Base-by-base conservation (phyloP, 2,113 vertebrate genomes). In the Girardinichthys multiradiatus region DNA sequence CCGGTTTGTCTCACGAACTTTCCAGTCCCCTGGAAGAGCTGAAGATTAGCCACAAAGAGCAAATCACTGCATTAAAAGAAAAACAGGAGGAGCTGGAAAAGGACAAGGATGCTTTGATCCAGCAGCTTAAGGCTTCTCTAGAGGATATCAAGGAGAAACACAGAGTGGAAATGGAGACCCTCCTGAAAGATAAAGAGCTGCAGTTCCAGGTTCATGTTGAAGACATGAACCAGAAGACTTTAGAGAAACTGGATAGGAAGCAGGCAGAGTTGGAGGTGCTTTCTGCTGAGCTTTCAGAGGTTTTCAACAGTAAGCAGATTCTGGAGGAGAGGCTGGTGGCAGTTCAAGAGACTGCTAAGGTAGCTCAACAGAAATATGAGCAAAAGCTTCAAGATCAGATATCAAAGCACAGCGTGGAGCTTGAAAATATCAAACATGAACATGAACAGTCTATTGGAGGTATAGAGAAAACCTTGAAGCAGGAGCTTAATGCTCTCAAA, bases 151-250 rank as follows among this genome's bases (percentile, higher is more conserved):
- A 90, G 86, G 90, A 94, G 79, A 94, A 94, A 76, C 90, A 94
- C 37, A 85, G 93, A 68, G 64, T 82, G 78, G 95, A 97, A 77
- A 86, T 94, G 57, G 93, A 95, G 71, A 72, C 21, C 0, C 66
- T 96, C 62, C 30, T 97, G 72, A 95, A 96, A 91, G 95, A 98
- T 57, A 98, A 95, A 85, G 96, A 99, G 84, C 26, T 72, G 9
- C 86, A 94, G 79, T 96, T 98, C 81, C 94, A 91, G 87, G 87
- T 92, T 28, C 96, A 97, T 57, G 93, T 99, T 76, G 92, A 96
- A 89, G 96, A 97, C 64, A 97, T 99, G 95, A 99, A 98, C 88
- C 94, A 95, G 83, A 99, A 96, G 83, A 96, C 92, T 0, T 87
- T 97, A 45, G 96, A 97, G 91, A 97, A 97, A 72, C 92, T 98